Conservation (phyloP, 1,140 invertebrate genomes). For the Acromyrmex charruanus region DNA sequence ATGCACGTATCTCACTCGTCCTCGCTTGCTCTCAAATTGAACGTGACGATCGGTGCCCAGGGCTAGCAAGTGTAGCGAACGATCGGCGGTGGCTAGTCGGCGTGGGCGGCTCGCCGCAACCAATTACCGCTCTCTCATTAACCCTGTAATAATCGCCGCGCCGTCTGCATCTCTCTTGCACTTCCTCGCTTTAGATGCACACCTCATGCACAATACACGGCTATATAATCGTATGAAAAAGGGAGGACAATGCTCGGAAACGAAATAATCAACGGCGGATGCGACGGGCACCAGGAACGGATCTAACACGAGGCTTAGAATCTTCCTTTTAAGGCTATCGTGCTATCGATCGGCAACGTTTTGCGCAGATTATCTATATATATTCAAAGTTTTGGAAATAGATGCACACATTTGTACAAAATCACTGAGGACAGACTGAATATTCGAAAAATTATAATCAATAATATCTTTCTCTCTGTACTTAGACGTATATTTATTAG, state of each 20-base stretch:
- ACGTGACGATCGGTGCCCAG: conserved; percentile 64
- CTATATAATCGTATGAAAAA: conserved; percentile 79
- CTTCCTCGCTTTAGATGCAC: not conserved
- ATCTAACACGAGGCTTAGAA: not conserved
- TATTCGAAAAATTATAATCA: not conserved
- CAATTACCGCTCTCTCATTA: conserved; percentile 84
- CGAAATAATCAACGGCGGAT: conserved; percentile 54
- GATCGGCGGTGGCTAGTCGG: conserved; percentile 64
- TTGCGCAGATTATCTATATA: not conserved
- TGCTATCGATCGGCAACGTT: not conserved
- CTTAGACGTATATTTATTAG: not conserved
- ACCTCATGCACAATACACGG: conserved; percentile 28
- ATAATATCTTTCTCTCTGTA: not conserved
- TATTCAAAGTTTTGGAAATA: no score
- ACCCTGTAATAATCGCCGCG: conserved; percentile 82
- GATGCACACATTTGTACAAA: no score
- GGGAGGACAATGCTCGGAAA: conserved; percentile 49
- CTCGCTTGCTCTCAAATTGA: conserved; percentile 61
- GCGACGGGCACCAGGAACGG: conserved; percentile 15
- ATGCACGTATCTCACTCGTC: conserved; percentile 7
- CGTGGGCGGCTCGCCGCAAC: conserved; percentile 78
- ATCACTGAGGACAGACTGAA: not conserved
- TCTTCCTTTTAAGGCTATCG: not conserved
- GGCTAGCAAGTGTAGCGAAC: conserved; percentile 64
- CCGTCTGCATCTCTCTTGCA: conserved; percentile 49